Evolutionary conservation across 2,797 vertebrate species (phyloP), one percentile per base, ranked within the genome.

Genomic region (Sebastes oblongus): DNA sequence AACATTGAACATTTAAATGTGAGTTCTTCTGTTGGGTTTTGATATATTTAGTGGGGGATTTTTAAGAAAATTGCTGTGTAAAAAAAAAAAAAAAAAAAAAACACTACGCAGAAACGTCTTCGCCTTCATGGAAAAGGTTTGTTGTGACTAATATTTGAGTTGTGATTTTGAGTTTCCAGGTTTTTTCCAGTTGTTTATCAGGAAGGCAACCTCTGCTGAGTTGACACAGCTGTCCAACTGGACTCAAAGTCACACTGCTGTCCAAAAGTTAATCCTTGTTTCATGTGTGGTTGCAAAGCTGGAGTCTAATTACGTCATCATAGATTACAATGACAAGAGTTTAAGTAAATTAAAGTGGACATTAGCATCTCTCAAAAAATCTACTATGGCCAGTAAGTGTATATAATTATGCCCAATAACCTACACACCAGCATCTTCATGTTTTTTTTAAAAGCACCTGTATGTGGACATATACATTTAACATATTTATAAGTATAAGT

Each of bases 201-300:
- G 12, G 22, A 36, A 64, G 3, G 4, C 30, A 75, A 8, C 16
- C n/a, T 68, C 52, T 29, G 59, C 75, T 42, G 50, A 60, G 82
- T 90, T 86, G 85, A 81, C 81, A 86, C 91, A 94, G 91, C 91
- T 90, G 89, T 68, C 50, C 46, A 16, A 12, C 52, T 36, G 22
- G 71, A 58, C 39, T 30, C 22, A 27, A n/a, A 75, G 46, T 91
- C 88, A 70, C 88, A 84, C 77, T n/a, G 59, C 11, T 24, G 3
- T 55, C 13, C 18, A 69, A 36, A 59, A 3, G 5, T 18, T 12
- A 18, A 52, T 5, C 16, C 36, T 25, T 29, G 27, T 78, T 39
- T 72, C n/a, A 56, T 66, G 3, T 39, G 2, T 4, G 34, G 3
- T 29, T 36, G 42, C 13, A 61, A 42, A 52, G 3, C 8, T 27